Percentiles rank a stretch among this genome's conserved stretches.
Conservation (phyloP, 2,888 invertebrate species). For the Athalia rosae region DNA sequence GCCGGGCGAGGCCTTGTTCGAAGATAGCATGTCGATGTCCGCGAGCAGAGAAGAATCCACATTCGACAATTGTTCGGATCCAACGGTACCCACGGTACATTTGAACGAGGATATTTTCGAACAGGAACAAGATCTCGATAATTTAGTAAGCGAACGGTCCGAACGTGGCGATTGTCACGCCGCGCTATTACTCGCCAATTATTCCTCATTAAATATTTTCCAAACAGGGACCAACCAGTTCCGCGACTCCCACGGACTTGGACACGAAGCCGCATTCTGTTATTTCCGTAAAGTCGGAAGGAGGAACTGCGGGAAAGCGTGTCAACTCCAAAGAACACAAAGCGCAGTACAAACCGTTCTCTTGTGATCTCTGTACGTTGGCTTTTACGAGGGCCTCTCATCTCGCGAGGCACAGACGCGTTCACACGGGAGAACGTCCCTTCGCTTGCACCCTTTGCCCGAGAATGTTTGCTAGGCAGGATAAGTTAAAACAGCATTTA, state of each 20-base stretch:
- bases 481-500: slow-evolving; percentile 81
- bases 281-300: slow-evolving; percentile 16
- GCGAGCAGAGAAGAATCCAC: slow-evolving; percentile 57
- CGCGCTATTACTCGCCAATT: too few relatives aligned
- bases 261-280: not conserved
- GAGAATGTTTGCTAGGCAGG: slow-evolving; percentile 83
- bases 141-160: slow-evolving; percentile 21
- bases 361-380: slow-evolving; percentile 69
- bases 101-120: slow-evolving; percentile 61
- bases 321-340: slow-evolving; percentile 57
- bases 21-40: slow-evolving; percentile 46
- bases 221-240: slow-evolving; percentile 22
- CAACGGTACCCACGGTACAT: slow-evolving; percentile 64
- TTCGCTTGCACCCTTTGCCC: slow-evolving; percentile 83
- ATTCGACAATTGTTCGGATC: slow-evolving; percentile 62
- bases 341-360: slow-evolving; percentile 68
- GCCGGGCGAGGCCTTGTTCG: slow-evolving; percentile 50
- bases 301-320: not conserved
- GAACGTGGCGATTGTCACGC: not conserved
- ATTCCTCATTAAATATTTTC: too few relatives aligned
- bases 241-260: not conserved
- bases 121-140: slow-evolving; percentile 46
- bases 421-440: slow-evolving; percentile 84
- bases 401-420: slow-evolving; percentile 81
- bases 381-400: slow-evolving; percentile 82